phyloP scores from a whole-genome alignment of 2,888 invertebrate genomes.

The Acholoe squamosa region DNA sequence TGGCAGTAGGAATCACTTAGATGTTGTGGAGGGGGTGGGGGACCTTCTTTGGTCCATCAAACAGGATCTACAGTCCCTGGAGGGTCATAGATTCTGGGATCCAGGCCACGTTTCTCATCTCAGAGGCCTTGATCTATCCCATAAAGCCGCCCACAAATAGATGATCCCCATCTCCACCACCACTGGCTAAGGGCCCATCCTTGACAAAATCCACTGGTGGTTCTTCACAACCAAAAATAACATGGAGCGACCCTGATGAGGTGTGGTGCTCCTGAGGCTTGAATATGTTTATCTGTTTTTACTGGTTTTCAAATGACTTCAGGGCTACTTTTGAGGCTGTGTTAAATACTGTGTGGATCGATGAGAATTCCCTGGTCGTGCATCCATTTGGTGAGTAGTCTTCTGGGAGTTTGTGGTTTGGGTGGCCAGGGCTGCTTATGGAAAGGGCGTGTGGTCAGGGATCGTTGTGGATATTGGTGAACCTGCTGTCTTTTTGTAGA shows the following conservation, averaged over 20 bases:
- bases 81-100: conserved; percentile 22
- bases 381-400: background rate
- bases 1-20: conserved; percentile 26
- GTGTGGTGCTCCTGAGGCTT: background rate
- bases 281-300: conserved; percentile 20
- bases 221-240: background rate
- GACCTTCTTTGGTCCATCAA: conserved; percentile 7
- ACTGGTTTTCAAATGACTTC: background rate
- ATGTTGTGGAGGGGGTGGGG: background rate
- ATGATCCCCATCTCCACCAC: conserved; percentile 21
- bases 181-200: background rate
- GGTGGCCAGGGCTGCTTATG: no score
- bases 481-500: no score
- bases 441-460: no score
- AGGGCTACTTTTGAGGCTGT: background rate
- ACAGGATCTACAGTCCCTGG: background rate
- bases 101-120: conserved; percentile 18
- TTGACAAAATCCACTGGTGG: background rate
- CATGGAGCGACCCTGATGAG: background rate
- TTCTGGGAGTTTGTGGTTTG: background rate
- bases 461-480: no score
- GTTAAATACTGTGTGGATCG: background rate
- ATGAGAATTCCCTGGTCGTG: background rate
- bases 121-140: conserved; percentile 9
- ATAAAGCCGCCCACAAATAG: conserved; percentile 42